phyloP scores from a whole-genome alignment of 2,888 invertebrate species.

The Nymphalis urticae region DNA sequence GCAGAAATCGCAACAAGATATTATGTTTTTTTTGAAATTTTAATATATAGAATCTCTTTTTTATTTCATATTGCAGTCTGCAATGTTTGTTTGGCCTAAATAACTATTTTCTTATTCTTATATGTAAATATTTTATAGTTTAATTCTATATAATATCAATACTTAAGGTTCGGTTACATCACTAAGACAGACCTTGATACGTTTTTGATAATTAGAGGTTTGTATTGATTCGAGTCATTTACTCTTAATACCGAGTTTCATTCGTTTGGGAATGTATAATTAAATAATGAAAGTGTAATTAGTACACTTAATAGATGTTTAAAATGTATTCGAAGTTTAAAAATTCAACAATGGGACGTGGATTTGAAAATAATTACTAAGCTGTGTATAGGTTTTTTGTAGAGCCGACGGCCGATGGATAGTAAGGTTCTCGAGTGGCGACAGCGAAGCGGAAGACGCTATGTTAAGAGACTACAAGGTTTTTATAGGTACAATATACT shows the following conservation, averaged over 20 bases:
- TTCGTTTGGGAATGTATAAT: slow-evolving; percentile 7
- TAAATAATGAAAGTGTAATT: slow-evolving; percentile 1
- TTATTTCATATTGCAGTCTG: too few relatives aligned
- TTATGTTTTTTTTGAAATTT: too few relatives aligned
- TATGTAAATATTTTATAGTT: neutral
- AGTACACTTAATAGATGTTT: neutral
- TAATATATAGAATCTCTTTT: too few relatives aligned
- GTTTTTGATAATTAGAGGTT: slow-evolving; percentile 35
- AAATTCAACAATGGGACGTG: neutral
- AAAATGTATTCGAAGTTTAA: neutral
- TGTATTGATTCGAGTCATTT: slow-evolving; percentile 21
- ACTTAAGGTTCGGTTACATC: neutral
- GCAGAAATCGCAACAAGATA: too few relatives aligned
- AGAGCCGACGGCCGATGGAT: too few relatives aligned
- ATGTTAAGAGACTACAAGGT: too few relatives aligned
- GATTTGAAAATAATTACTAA: neutral
- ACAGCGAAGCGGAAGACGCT: too few relatives aligned
- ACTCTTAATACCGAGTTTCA: neutral
- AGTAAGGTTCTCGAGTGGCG: too few relatives aligned
- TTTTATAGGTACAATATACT: too few relatives aligned
- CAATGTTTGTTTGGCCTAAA: too few relatives aligned
- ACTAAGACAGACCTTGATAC: slow-evolving; percentile 7
- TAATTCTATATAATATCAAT: neutral
- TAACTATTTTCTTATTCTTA: too few relatives aligned
- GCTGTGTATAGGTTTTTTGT: too few relatives aligned